Base-by-base conservation (phyloP, 2,888 invertebrate species). In the Hypercompe scribonia region DNA sequence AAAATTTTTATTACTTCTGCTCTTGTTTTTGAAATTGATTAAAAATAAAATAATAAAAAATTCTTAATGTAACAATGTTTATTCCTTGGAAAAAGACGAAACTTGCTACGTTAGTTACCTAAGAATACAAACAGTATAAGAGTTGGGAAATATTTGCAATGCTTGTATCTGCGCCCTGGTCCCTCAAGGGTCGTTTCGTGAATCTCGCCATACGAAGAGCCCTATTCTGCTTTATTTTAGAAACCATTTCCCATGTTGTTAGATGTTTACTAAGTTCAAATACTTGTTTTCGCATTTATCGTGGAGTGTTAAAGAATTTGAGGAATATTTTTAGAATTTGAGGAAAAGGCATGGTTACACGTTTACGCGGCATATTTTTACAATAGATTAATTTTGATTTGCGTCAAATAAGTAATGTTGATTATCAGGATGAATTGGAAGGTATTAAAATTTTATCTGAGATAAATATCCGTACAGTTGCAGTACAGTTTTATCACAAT, bases 71-170 rank as follows among this genome's bases (percentile, higher is more conserved):
- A 10, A 3, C 4, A 24, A 28, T 28, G 28, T 28, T 24, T 24
- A 24, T 24, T 24, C 13, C 2, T 28, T 3, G 4, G 8, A 68
- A 54, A 68, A 73, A 82, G 77, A 81, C 73, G 69, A 75, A 69
- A 79, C 70, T 73, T 75, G 74, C 71, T 78, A 78, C 70, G 70
- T 75, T 83, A 81, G 82, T 85, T 84, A 61, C 58, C 58, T 61
- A 84, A 77, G 78, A 82, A 85, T 77, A 82, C 87, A 89, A 84
- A 87, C 81, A 83, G 81, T 78, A 80, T 78, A 80, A 83, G 86
- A 83, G 83, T 87, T 81, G 76, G 84, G 84, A 86, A 87, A 89
- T 87, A 89, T 89, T 90, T 90, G 84, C 84, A 70, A 79, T 81
- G 79, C 80, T 77, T 79, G 83, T 86, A 76, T 82, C 77, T 80